phyloP scores from a whole-genome alignment of 2,888 invertebrate species.

The Heliconius charithonia region DNA sequence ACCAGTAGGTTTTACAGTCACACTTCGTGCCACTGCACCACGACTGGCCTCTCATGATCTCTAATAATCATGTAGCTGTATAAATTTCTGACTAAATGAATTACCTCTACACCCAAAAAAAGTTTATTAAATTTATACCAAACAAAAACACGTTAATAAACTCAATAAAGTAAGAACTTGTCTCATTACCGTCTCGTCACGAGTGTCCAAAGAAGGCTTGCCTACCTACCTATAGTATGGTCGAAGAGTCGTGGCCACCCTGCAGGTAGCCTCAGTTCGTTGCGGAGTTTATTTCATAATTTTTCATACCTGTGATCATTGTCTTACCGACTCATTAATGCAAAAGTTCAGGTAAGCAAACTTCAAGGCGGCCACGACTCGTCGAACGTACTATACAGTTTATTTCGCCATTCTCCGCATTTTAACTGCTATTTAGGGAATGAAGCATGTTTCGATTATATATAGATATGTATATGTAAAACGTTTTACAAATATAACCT shows the following conservation, averaged over 20 bases:
- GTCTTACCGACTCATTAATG: no score
- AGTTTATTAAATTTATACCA: neutral
- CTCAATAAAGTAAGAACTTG: neutral
- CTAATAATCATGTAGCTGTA: neutral
- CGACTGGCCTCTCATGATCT: no score
- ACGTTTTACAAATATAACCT: neutral
- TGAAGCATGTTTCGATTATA: slow-evolving; percentile 32
- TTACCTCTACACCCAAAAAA: neutral
- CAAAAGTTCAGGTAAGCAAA: neutral
- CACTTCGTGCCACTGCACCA: no score
- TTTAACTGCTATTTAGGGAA: slow-evolving; percentile 43
- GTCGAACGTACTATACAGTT: slow-evolving; percentile 25
- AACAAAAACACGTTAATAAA: neutral
- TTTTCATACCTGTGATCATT: neutral
- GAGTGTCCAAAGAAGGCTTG: slow-evolving; percentile 32
- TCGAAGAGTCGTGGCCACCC: neutral
- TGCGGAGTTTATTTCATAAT: neutral
- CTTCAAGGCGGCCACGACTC: neutral
- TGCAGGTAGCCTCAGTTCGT: neutral
- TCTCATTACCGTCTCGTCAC: slow-evolving; percentile 10
- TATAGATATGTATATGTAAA: slow-evolving; percentile 8
- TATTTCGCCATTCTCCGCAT: slow-evolving; percentile 37
- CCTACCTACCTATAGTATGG: neutral
- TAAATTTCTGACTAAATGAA: neutral
- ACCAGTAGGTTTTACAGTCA: no score